Conservation (phyloP, 2,888 invertebrate genomes). For the Synergus umbraculus region DNA sequence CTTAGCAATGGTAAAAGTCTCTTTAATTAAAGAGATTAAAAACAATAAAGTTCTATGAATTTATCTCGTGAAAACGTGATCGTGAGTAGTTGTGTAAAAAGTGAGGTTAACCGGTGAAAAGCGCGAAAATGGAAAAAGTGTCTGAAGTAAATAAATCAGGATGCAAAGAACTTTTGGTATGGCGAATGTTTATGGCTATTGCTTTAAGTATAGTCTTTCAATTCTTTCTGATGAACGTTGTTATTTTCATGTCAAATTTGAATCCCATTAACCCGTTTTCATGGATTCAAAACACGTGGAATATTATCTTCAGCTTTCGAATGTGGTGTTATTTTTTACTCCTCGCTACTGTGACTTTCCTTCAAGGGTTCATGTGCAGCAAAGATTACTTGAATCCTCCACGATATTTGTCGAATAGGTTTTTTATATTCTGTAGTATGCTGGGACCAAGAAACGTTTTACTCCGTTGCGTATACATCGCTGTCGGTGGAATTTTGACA, state of each 20-base stretch:
- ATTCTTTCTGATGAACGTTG: conserved; percentile 67
- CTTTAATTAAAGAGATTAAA: not conserved
- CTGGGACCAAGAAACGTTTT: conserved; percentile 82
- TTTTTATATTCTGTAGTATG: conserved; percentile 82
- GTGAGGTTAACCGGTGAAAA: conserved; percentile 36
- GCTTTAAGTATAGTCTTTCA: conserved; percentile 79
- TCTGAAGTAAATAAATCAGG: conserved; percentile 33
- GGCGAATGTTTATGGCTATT: conserved; percentile 82
- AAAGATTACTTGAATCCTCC: conserved; percentile 83
- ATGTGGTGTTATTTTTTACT: conserved; percentile 84
- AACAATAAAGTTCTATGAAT: not conserved
- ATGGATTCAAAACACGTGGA: conserved; percentile 83
- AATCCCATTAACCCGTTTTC: conserved; percentile 82
- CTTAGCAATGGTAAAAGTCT: not conserved
- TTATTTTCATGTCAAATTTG: conserved; percentile 79
- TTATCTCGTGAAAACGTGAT: not conserved
- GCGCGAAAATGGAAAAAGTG: conserved; percentile 24
- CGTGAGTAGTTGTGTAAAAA: not conserved
- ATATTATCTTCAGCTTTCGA: conserved; percentile 81
- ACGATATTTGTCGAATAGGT: conserved; percentile 83
- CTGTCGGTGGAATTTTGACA: conserved; percentile 83
- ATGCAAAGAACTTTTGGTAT: conserved; percentile 80
- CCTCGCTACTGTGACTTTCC: conserved; percentile 82
- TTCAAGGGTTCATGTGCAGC: conserved; percentile 86
- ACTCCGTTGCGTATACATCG: conserved; percentile 80